These are phyloP conservation scores for Molothrus ater DNA, from an alignment of 2,797 vertebrate genomes.

Conservation along the genomic window DNA sequence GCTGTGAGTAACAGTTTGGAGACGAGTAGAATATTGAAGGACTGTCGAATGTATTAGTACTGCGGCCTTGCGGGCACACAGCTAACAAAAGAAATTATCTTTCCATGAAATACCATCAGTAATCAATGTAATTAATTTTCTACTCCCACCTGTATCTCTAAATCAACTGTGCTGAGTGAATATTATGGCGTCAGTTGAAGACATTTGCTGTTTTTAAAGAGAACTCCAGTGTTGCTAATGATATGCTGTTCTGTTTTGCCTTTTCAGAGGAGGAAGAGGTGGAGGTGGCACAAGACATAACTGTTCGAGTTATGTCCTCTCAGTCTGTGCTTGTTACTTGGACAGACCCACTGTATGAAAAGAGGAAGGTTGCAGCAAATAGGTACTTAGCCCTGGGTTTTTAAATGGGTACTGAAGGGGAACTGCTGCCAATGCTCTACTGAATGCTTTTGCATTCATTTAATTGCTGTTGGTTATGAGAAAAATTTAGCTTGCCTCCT, in stretches of 20 bases:
- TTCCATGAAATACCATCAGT: neutral
- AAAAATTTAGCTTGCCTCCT: neutral
- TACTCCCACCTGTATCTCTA: neutral
- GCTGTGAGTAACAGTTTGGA: neutral
- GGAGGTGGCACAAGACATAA: conserved; percentile 86
- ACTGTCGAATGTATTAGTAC: neutral
- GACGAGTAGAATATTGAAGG: neutral
- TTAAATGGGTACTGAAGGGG: neutral
- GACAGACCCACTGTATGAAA: conserved; percentile 89
- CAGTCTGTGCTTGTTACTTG: conserved; percentile 94
- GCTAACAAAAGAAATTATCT: neutral
- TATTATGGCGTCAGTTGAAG: neutral
- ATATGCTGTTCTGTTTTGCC: neutral
- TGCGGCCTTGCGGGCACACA: neutral
- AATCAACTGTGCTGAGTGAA: neutral
- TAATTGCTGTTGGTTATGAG: neutral
- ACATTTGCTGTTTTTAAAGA: neutral
- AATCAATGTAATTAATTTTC: neutral
- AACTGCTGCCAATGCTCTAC: neutral
- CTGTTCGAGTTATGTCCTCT: conserved; percentile 92
- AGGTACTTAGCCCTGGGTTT: conserved; percentile 58
- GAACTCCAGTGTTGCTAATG: neutral
- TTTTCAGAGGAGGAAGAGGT: conserved; percentile 86
- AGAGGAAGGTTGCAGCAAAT: conserved; percentile 75
- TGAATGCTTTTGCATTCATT: neutral